Base-by-base conservation (phyloP, 2,888 invertebrate genomes). In the Melinopterus prodromus region DNA sequence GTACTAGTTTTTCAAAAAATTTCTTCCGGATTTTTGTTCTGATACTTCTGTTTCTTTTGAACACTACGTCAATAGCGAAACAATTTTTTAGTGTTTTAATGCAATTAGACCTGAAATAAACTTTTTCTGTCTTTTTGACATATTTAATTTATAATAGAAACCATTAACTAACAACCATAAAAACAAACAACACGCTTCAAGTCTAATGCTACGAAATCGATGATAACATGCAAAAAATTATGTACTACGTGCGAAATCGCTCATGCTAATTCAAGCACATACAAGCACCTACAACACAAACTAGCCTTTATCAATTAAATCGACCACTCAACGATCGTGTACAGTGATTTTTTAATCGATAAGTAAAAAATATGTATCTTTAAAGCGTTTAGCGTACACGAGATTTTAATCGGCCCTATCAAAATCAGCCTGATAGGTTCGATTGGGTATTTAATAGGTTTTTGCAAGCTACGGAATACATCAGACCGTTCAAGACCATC, bases 381-480 rank as follows among this genome's bases (percentile, higher is more conserved):
- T 6, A 53, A 53, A 53, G 53, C 53, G 5, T 53, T 26, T 12
- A 53, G 9, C 7, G 53, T 53, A 53, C 53, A 53, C 12, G 7
- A 53, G 53, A 53, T 53, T 53, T 53, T 53, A 9, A 53, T 53
- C 53, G 7, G 53, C 53, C 74, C 37, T 74, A 74, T 74, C 74
- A 26, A 74, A 16, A 26, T 74, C 16, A 9, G 2, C 0, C 6
- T n/a, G n/a, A 16, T 7, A 7, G 74, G 16, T 6, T 53, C 53
- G 53, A 9, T 16, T 36, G n/a, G 74, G 74, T 74, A 74, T 74
- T 74, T 74, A 74, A 74, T 26, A 72, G 16, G 74, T 74, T 26
- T n/a, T 9, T 53, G 53, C 53, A 53, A 53, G 53, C 9, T 12
- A 53, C 53, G 7, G 53, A 53, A 12, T 26, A 26, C 53, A 53